Conservation (phyloP, 2,888 invertebrate genomes). For the Germaria angustata region DNA sequence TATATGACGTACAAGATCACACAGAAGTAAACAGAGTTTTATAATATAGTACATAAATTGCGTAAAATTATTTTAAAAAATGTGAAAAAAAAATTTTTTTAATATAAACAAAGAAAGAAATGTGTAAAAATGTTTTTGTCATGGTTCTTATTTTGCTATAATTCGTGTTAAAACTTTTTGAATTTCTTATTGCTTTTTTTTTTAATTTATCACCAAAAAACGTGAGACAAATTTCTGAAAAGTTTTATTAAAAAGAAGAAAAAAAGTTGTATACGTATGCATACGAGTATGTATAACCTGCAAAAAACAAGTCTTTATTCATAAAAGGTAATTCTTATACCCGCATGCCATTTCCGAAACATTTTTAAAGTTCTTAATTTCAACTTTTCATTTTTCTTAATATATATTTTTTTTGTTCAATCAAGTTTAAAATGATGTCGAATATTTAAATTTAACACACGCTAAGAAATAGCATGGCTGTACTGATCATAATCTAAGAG, state of each 20-base stretch:
- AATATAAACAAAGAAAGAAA: neutral
- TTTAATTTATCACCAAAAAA: constrained; percentile 12
- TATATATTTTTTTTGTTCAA: no score
- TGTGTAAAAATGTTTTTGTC: neutral
- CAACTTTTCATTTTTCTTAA: no score
- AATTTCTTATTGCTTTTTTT: neutral
- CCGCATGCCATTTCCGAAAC: neutral
- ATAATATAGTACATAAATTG: neutral
- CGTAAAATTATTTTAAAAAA: neutral
- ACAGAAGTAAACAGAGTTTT: constrained; percentile 19
- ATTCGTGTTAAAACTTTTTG: neutral
- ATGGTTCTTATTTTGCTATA: neutral
- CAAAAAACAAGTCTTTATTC: constrained; percentile 48
- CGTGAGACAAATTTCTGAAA: constrained; percentile 36
- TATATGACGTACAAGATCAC: neutral
- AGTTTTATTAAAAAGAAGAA: neutral
- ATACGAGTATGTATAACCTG: neutral
- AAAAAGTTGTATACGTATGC: neutral
- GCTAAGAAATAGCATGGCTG: no score
- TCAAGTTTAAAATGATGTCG: no score
- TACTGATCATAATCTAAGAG: no score
- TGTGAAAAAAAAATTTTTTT: neutral
- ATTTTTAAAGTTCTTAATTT: constrained; percentile 4
- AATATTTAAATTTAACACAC: no score
- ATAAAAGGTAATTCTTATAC: constrained; percentile 32